Evolutionary conservation across 2,797 vertebrate genomes (phyloP), one percentile per base, ranked within the genome.

Genomic region (Orestias chungarensis): DNA sequence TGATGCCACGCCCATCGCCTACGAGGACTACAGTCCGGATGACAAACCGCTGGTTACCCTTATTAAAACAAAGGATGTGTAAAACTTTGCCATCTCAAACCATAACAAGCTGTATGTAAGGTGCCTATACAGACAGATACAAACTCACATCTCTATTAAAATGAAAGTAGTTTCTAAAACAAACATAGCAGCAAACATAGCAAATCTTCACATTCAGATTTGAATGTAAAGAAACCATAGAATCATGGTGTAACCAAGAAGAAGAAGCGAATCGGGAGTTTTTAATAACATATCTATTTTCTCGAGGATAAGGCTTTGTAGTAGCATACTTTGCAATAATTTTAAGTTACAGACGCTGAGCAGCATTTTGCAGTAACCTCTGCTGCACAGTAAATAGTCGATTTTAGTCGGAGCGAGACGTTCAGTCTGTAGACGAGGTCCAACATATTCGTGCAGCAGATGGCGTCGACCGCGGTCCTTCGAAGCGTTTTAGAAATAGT

Each of bases 41-140:
- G 97, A 99, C 93, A 99, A 99, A 89, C 98, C 98, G 72, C 91
- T 99, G 93, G 97, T 99, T 81, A 98, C 98, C 73, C 95, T 99
- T 89, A 99, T 99, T 91, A 99, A 99, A 95, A 99, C 98, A 23
- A 99, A 99, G 95, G 97, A 99, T 98, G 97, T 99, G 96, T 99
- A 97, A 96, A 91, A 85, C 92, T 86, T 89, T 88, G 93, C 72
- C 73, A 66, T 80, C 25, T 67, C 40, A 75, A 54, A 75, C 66
- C 68, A 68, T 71, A 59, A 67, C 72, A 68, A 70, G 74, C 80
- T 75, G 59, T 52, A 80, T 68, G 79, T 74, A 70, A 54, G 33
- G 67, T 67, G 31, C 59, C 42, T 33, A n/a, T 20, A 65, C 46
- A 57, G 14, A 64, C 46, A 57, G 14, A 64, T 2, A 27, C 25